These are phyloP conservation scores for Nysson spinosus DNA, from an alignment of 2,888 invertebrate species.

Conservation along the genomic window DNA sequence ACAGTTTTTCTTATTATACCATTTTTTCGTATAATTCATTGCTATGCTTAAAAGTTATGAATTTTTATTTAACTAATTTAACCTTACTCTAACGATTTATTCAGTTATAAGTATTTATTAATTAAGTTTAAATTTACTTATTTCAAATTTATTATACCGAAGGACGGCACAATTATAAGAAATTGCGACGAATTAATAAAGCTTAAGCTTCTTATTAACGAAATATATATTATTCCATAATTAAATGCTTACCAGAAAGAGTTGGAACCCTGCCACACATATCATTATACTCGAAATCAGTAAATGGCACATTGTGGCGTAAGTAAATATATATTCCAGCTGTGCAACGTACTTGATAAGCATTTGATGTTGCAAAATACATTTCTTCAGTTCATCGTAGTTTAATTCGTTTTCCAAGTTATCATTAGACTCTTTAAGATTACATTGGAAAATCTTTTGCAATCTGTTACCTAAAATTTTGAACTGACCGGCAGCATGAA, in stretches of 20 bases:
- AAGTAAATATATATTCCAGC: conserved; percentile 45
- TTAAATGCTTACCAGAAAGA: conserved; percentile 50
- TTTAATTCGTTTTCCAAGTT: too few species aligned
- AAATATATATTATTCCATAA: conserved; percentile 44
- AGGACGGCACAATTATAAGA: too few species aligned
- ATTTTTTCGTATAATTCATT: too few species aligned
- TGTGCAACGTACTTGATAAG: conserved; percentile 42
- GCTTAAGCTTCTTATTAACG: background rate
- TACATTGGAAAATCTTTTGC: background rate
- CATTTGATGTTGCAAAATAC: conserved; percentile 35
- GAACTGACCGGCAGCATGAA: conserved; percentile 56
- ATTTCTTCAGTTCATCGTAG: conserved; percentile 19
- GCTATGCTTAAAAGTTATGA: too few species aligned
- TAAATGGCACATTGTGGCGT: conserved; percentile 40
- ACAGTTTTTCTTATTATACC: too few species aligned
- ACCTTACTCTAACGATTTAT: too few species aligned
- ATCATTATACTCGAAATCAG: conserved; percentile 38
- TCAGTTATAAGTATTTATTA: too few species aligned
- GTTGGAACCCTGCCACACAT: conserved; percentile 53
- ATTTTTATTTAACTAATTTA: too few species aligned
- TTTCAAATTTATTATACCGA: too few species aligned
- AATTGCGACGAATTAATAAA: conserved; percentile 8
- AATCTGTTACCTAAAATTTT: conserved; percentile 52
- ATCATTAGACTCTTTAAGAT: too few species aligned
- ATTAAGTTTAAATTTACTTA: too few species aligned